Evolutionary conservation across 1,140 invertebrate genomes (phyloP), one percentile per base, ranked within the genome.

Genomic region (Trichogramma pretiosum): DNA sequence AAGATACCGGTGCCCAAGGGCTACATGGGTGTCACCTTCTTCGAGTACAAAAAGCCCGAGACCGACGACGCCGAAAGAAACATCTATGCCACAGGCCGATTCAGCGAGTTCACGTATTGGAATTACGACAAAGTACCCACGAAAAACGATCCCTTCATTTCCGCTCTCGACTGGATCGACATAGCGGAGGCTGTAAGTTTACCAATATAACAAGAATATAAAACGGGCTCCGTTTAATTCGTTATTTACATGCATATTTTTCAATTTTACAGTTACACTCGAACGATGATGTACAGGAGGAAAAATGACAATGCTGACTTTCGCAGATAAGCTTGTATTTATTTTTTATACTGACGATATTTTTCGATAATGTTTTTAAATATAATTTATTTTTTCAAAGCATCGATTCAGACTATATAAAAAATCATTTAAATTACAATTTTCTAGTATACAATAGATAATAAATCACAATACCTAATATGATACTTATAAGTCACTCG

Each of bases 111-210:
- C 38, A 78, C 72, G 2, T 81, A 82, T 59, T 89, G 87, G 87
- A 88, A 89, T 63, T 86, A 84, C 74, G 84, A 87, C 57, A 83
- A 79, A 63, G 67, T 75, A 34, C 82, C 85, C 28, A 80, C 78
- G 5, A 76, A 76, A 53, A 83, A 84, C 63, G 85, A 89, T 65
- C 68, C 74, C 14, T 62, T 87, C 38, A 52, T 70, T 2, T 74
- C 79, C 61, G 79, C 82, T 10, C 54, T 88, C 36, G 78, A 85
- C 52, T 89, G 85, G 85, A 76, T 87, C n/a, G 77, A 84, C 50
- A 77, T 89, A 28, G 78, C 85, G 36, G 77, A 84, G 71, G 79
- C 74, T 28, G 84, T 88, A 69, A 79, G 77, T 74, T 39, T 51
- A 32, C 11, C 24, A 28, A 36, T 32, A 44, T 17, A 36, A 16